Conservation (phyloP, 2,888 invertebrate species). For the Laothoe populi region DNA sequence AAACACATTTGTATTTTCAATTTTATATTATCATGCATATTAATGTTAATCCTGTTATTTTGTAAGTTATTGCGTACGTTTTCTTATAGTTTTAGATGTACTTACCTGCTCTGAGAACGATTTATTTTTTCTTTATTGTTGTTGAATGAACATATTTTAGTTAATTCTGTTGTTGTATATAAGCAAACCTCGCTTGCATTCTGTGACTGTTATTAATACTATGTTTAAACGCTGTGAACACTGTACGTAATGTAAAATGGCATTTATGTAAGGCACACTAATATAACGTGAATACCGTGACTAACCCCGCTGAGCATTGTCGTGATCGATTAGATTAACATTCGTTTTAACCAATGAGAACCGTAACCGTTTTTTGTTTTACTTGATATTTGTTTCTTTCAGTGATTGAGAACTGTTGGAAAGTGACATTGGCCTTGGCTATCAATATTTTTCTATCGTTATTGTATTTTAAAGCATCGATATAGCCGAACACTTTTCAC, state of each 20-base stretch:
- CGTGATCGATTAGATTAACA: constrained; percentile 57
- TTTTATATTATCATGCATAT: constrained; percentile 48
- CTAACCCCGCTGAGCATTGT: constrained; percentile 79
- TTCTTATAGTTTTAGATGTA: constrained; percentile 42
- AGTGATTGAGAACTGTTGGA: constrained; percentile 41
- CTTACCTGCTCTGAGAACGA: constrained; percentile 41
- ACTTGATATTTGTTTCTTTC: constrained; percentile 36
- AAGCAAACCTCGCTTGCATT: constrained; percentile 82
- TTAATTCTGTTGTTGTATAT: constrained; percentile 72
- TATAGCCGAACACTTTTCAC: constrained; percentile 33
- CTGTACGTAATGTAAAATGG: constrained; percentile 68
- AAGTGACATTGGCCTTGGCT: constrained; percentile 32
- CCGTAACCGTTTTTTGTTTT: constrained; percentile 42
- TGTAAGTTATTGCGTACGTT: constrained; percentile 44
- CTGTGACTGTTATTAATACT: constrained; percentile 82
- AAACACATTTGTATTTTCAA: constrained; percentile 69
- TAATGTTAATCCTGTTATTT: constrained; percentile 39
- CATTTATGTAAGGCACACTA: constrained; percentile 76
- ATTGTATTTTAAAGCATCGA: background rate
- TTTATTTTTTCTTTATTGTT: constrained; percentile 56
- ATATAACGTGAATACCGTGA: constrained; percentile 72
- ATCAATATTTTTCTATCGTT: background rate
- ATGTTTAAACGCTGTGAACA: constrained; percentile 61
- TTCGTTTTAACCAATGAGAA: constrained; percentile 53
- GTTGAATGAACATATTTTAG: constrained; percentile 56